Evolutionary conservation across 1,140 invertebrate genomes (phyloP), one percentile per base, ranked within the genome.

Genomic region (Calliphora vicina): DNA sequence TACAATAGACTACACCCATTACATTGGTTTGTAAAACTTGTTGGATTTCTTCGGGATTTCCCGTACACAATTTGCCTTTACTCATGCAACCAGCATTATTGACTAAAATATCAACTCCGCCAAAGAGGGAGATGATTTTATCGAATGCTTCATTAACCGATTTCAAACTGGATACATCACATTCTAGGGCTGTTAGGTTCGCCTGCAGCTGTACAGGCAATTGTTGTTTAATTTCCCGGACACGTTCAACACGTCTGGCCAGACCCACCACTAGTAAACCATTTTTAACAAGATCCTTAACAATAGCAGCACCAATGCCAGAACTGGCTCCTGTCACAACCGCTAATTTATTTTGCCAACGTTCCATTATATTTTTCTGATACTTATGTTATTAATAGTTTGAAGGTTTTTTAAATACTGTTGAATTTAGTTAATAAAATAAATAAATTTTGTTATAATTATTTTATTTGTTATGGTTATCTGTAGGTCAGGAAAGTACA

Each of bases 251-350:
- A 82, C 94, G 92, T 82, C 95, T 92, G 0, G 95, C 94, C 50
- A 96, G 91, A 0, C 94, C 96, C 0, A 95, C 92, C 4, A 96
- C 95, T 71, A 91, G 92, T 78, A 96, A 86, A 2, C 95, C 95
- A 23, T 92, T 87, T 27, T 92, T 87, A 0, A 93, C 93, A 9
- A 96, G 88, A 2, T 88, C 85, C 83, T 91, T 87, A 17, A 92
- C 91, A 20, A 94, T 91, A 0, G 91, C 92, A 0, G 92, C 92
- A 0, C 95, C 95, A 23, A 96, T 96, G 0, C 95, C 95, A 0
- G 92, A 91, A 83, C 94, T 95, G 1, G 95, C 94, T 0, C 94
- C 95, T 0, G 95, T 96, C 15, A 96, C 93, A 13, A 96, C 91
- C 0, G 94, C 95, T 0, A 94, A 92, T 83, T 93, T 93, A 81